Percentiles rank a stretch among this genome's conserved stretches.
Conservation (phyloP, 2,888 invertebrate species). For the Ophion slaviceki region DNA sequence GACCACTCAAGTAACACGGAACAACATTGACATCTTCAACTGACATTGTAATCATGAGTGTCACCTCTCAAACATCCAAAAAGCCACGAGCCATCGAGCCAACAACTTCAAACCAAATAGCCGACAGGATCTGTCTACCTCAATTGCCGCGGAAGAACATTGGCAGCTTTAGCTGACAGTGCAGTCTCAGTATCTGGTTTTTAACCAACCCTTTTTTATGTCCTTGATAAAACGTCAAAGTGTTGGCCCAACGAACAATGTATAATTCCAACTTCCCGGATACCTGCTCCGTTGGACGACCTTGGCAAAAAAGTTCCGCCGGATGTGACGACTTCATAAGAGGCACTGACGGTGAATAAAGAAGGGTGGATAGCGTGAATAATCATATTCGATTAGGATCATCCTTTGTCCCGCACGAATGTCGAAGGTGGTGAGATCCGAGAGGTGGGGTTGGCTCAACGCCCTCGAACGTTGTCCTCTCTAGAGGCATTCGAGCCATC, state of each 20-base stretch:
- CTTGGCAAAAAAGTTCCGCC: background rate
- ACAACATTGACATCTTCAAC: no score
- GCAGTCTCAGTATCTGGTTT: background rate
- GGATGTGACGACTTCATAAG: conserved; percentile 24
- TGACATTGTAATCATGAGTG: no score
- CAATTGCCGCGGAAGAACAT: background rate
- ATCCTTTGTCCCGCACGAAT: conserved; percentile 77
- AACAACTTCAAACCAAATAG: background rate
- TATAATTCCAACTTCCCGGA: conserved; percentile 21
- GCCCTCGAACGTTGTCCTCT: conserved; percentile 73
- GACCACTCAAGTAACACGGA: no score
- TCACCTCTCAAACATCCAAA: no score
- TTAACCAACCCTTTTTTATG: background rate
- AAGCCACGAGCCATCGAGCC: no score
- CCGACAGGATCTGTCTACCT: background rate
- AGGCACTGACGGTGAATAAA: conserved; percentile 26
- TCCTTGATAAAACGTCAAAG: background rate
- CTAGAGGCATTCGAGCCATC: conserved; percentile 68
- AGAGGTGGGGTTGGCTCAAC: conserved; percentile 61
- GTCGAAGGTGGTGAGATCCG: conserved; percentile 61
- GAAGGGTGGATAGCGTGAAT: conserved; percentile 75
- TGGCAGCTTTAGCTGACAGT: background rate
- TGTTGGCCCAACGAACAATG: background rate
- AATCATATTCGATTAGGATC: conserved; percentile 82
- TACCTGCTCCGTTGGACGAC: background rate